These are phyloP conservation scores for Saturnia japonica DNA, from an alignment of 2,888 invertebrate species.

Conservation along the genomic window DNA sequence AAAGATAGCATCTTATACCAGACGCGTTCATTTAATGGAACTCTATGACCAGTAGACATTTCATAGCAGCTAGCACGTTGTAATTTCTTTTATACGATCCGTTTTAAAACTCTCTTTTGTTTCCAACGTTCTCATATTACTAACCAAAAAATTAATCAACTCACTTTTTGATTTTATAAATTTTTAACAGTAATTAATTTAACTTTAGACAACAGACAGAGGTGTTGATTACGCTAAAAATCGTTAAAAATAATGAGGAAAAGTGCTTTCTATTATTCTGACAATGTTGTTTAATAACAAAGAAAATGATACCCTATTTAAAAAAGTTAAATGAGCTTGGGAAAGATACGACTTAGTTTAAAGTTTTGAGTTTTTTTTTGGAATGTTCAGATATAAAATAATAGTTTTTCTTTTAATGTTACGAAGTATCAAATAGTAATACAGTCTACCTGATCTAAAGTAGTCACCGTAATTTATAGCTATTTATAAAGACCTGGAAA, in stretches of 20 bases:
- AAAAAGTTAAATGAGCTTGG: not conserved
- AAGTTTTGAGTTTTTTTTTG: not conserved
- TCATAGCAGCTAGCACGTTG: slow-evolving; percentile 23
- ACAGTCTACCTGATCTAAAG: not conserved
- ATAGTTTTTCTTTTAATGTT: not conserved
- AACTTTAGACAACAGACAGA: slow-evolving; percentile 57
- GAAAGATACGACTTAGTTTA: not conserved
- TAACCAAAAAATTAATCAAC: slow-evolving; percentile 65
- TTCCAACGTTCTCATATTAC: slow-evolving; percentile 75
- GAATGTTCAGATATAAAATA: not conserved
- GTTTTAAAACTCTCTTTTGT: slow-evolving; percentile 55
- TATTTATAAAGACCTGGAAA: not conserved
- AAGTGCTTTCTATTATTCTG: slow-evolving; percentile 49
- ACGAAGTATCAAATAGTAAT: not conserved
- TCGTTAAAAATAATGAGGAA: slow-evolving; percentile 65
- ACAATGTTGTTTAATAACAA: slow-evolving; percentile 52
- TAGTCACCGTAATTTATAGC: not conserved
- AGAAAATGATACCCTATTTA: slow-evolving; percentile 24
- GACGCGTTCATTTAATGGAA: slow-evolving; percentile 40
- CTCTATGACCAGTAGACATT: slow-evolving; percentile 30
- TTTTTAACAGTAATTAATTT: slow-evolving; percentile 71
- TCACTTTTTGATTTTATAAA: slow-evolving; percentile 55
- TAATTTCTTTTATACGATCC: slow-evolving; percentile 37
- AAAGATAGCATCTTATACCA: slow-evolving; percentile 45
- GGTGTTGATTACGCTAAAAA: slow-evolving; percentile 72